Evolutionary conservation across 2,888 invertebrate genomes (phyloP), one percentile per base, ranked within the genome.

Genomic region (Drosophila histrio): DNA sequence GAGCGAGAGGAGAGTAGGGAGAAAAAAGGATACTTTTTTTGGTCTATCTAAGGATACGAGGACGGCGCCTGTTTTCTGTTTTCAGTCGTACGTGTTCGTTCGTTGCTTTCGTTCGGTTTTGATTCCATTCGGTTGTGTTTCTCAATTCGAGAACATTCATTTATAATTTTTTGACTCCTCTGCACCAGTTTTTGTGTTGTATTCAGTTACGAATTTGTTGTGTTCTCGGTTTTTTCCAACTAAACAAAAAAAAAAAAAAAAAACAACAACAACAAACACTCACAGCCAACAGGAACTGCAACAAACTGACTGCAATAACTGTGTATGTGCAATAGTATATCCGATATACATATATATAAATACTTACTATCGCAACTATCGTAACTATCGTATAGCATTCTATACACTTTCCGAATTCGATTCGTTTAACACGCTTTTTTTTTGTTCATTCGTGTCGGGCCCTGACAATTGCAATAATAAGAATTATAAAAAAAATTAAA

Each of bases 21-120:
- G 34, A 5, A 17, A 61, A 63, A 72, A 72, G 79, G 79, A 75
- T 86, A 77, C 53, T 26, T 30, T 38, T 39, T 17, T 32, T 15
- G 26, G 21, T 38, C 24, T 15, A 11, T 47, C 26, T 41, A 19
- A 60, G 61, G 72, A 59, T 59, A 62, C 60, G 73, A 62, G 53
- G 50, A 50, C 67, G 57, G 64, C 72, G 67, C 68, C 63, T 64
- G 58, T 49, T 77, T 30, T 53, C 53, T 53, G 28, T 30, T 53
- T 53, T 87, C 81, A 89, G 85, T 89, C 89, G 90, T 89, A 87
- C 90, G 90, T 87, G 90, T 90, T 90, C 91, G 90, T 90, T 90
- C 91, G 90, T 90, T 91, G 90, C 91, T 90, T 90, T 90, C 90
- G 90, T 90, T 89, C 90, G 90, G 90, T 90, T 88, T 86, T 88